These are phyloP conservation scores for Drosophila rhopaloa DNA, from an alignment of 1,140 invertebrate species.

Conservation along the genomic window DNA sequence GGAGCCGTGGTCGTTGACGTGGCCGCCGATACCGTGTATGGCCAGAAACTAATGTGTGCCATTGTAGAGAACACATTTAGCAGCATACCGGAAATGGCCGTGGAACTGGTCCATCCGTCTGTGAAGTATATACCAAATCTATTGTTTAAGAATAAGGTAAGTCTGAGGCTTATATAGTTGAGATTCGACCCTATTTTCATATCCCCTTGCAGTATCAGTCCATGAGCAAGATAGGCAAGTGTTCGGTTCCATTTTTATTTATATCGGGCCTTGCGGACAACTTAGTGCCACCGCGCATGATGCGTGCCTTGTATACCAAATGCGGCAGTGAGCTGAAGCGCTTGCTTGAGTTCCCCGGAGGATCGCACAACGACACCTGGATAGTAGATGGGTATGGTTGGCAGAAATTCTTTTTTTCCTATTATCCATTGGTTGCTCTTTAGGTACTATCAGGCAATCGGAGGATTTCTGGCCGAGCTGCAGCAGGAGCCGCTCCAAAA, in stretches of 20 bases:
- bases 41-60: constrained; percentile 92
- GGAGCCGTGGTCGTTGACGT: constrained; percentile 95
- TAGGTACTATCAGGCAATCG: constrained; percentile 87
- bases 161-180: neutral
- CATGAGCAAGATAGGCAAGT: constrained; percentile 88
- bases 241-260: constrained; percentile 90
- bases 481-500: constrained; percentile 73
- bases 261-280: constrained; percentile 93
- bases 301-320: constrained; percentile 89
- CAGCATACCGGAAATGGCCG: constrained; percentile 96
- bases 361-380: constrained; percentile 96
- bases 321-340: constrained; percentile 90
- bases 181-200: neutral
- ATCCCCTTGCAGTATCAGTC: constrained; percentile 52
- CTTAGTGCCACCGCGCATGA: constrained; percentile 94
- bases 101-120: constrained; percentile 89
- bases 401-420: too few relatives aligned
- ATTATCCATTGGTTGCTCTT: constrained; percentile 58
- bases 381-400: constrained; percentile 81
- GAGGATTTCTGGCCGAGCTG: constrained; percentile 86
- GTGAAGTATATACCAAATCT: constrained; percentile 90
- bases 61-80: constrained; percentile 98
- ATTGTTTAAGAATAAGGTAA: constrained; percentile 94
- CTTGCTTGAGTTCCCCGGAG: constrained; percentile 89
- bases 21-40: constrained; percentile 89